A percentile compares a stretch with the other conserved stretches of the same genome.
phyloP scores from a whole-genome alignment of 2,888 invertebrate genomes.

The Agrochola lota region DNA sequence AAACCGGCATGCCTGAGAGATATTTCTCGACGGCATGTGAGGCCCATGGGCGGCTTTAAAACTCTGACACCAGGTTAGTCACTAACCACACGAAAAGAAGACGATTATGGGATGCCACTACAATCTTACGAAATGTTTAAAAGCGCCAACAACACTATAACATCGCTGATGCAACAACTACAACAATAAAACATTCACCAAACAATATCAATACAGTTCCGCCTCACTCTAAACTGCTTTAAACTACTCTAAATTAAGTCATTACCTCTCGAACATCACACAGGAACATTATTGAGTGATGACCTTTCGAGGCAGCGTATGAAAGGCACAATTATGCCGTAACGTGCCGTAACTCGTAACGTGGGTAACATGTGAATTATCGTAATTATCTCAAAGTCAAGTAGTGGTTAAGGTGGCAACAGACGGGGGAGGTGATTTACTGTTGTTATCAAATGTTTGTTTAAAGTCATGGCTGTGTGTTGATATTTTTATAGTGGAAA shows the following conservation, averaged over 20 bases:
- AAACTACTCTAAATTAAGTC: constrained; percentile 64
- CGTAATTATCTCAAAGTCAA: constrained; percentile 73
- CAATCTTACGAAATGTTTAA: constrained; percentile 20
- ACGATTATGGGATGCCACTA: background rate
- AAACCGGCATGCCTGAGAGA: too few species aligned
- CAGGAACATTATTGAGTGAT: constrained; percentile 49
- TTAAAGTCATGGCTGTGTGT: background rate
- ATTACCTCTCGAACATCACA: constrained; percentile 56
- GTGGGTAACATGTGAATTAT: constrained; percentile 66
- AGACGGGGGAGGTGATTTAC: constrained; percentile 26
- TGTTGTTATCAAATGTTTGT: constrained; percentile 7
- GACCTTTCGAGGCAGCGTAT: constrained; percentile 65
- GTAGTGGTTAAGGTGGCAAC: constrained; percentile 56
- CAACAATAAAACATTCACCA: constrained; percentile 28
- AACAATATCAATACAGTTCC: constrained; percentile 52
- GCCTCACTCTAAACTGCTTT: constrained; percentile 21
- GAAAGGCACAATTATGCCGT: constrained; percentile 69
- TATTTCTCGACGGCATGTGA: too few species aligned
- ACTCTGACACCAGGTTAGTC: too few species aligned
- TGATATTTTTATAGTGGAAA: too few species aligned
- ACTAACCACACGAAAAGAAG: too few species aligned
- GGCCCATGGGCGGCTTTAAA: too few species aligned
- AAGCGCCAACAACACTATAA: constrained; percentile 23
- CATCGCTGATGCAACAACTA: constrained; percentile 2
- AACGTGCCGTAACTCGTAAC: constrained; percentile 67